Conservation (phyloP, 2,113 vertebrate genomes). For the Sinocyclocheilus anshuiensis region DNA sequence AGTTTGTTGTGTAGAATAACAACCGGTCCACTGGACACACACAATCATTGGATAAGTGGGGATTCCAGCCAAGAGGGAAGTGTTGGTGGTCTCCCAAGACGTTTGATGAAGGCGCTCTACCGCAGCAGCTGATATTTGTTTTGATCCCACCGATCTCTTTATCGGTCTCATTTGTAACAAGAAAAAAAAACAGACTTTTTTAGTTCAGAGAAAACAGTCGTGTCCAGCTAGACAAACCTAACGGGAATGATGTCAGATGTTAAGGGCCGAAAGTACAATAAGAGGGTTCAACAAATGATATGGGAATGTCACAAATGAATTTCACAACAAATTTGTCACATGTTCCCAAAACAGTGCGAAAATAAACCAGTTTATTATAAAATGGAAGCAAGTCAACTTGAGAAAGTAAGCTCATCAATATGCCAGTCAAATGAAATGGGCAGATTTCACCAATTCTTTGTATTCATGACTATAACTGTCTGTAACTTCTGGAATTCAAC, state of each 20-base stretch:
- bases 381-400: not conserved
- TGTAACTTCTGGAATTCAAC: constrained; percentile 12
- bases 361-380: not conserved
- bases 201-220: constrained; percentile 43
- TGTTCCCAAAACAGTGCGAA: not conserved
- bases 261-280: constrained; percentile 12
- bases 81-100: constrained; percentile 78
- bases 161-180: constrained; percentile 51
- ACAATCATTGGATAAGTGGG: constrained; percentile 71
- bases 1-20: constrained; percentile 80
- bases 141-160: constrained; percentile 56
- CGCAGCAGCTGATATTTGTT: constrained; percentile 62
- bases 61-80: constrained; percentile 72
- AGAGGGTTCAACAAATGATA: constrained; percentile 1
- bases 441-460: constrained; percentile 25
- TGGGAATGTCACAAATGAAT: not conserved
- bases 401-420: not conserved
- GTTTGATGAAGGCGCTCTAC: constrained; percentile 72
- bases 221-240: constrained; percentile 18
- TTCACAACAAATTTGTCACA: not conserved
- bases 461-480: not conserved
- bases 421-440: not conserved
- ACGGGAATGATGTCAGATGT: constrained; percentile 11
- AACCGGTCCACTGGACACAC: constrained; percentile 76
- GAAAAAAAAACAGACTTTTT: constrained; percentile 43